A percentile compares a stretch with the other conserved stretches of the same genome.
These are phyloP conservation scores for Macquaria australasica DNA, from an alignment of 2,113 vertebrate genomes.

Conservation along the genomic window DNA sequence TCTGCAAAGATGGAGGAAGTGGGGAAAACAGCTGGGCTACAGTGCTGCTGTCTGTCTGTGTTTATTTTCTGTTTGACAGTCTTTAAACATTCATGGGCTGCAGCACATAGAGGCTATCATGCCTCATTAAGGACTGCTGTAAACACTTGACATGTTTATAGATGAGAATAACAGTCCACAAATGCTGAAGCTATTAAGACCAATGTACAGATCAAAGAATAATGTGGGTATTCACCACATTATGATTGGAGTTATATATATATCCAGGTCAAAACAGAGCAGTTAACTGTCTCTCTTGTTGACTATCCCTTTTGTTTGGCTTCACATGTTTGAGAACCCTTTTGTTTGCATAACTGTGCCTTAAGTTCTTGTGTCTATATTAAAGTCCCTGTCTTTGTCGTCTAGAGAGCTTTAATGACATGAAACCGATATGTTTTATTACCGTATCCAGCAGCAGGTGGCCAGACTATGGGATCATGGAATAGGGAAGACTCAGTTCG, in stretches of 20 bases:
- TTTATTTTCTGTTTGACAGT: conserved; percentile 67
- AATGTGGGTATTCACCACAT: neutral
- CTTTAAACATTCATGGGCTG: conserved; percentile 37
- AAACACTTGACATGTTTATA: conserved; percentile 44
- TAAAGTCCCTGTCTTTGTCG: neutral
- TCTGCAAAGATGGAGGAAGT: conserved; percentile 17
- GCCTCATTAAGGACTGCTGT: conserved; percentile 34
- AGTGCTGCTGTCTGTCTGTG: conserved; percentile 21
- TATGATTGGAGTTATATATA: neutral
- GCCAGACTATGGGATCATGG: conserved; percentile 36
- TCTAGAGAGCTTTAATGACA: conserved; percentile 21
- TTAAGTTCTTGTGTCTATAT: neutral
- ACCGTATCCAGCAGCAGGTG: conserved; percentile 61
- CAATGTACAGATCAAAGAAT: neutral
- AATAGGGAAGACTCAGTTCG: conserved; percentile 10
- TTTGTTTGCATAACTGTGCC: neutral
- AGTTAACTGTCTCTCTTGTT: neutral
- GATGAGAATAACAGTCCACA: neutral
- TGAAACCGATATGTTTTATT: conserved; percentile 57
- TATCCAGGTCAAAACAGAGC: neutral
- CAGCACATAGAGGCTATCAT: neutral
- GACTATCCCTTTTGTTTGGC: neutral
- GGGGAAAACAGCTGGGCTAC: conserved; percentile 7
- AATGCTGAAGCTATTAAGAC: conserved; percentile 2
- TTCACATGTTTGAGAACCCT: conserved; percentile 4